Base-by-base conservation (phyloP, 2,113 vertebrate species). In the Hippopotamus amphibius region DNA sequence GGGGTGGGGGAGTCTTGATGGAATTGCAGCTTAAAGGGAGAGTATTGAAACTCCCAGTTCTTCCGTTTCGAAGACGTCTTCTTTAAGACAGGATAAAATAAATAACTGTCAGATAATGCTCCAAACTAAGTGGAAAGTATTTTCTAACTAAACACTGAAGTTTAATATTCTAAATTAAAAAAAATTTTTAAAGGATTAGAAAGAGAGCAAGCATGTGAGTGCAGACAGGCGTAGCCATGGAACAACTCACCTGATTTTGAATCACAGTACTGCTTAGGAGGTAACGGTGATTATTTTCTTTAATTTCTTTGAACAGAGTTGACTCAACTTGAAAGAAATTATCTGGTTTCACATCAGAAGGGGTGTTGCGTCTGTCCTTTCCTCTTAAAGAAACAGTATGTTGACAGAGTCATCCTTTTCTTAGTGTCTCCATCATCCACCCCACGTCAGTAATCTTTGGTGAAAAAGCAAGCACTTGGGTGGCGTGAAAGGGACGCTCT, bases 241-340 rank as follows among this genome's bases (percentile, higher is more conserved):
- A 92, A 30, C 6, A 80, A 6, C 17, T 41, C 22, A 28, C 26
- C 28, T 82, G 79, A 55, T 55, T 76, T 86, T 10, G 63, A 65
- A 82, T 97, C 90, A 80, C 59, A 87, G 72, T 91, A 92, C 90
- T 96, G 95, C 95, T 94, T 97, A 90, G 96, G 96, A 97, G 85
- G 41, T 95, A 95, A 95, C 81, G 77, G 77, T 90, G 97, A 97
- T 98, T 97, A 90, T 98, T 98, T 98, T 97, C 95, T 92, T 96
- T 94, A 81, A 65, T 98, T 98, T 97, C 93, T 98, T 97, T 95
- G 80, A 97, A 97, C 97, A 90, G 94, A 98, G 80, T 97, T 98
- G 97, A 97, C 95, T 97, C 84, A 74, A 94, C 97, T 97, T 98
- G 95, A 98, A 98, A 98, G 96, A 87, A 91, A 97, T 97, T 90